These are phyloP conservation scores for Phortica variegata DNA, from an alignment of 1,140 invertebrate genomes.

Conservation along the genomic window DNA sequence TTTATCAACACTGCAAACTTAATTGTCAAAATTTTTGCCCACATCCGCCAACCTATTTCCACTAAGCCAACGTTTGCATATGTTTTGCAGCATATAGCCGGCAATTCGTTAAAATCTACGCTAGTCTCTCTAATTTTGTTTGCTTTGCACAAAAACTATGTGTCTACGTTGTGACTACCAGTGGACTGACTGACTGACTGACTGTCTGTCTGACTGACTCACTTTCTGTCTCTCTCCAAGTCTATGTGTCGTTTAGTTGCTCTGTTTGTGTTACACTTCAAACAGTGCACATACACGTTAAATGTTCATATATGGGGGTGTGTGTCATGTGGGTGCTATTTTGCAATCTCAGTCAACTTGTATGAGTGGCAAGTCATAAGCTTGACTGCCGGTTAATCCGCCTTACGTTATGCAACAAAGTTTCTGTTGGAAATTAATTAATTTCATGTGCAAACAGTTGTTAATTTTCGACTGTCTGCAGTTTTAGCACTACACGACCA, in stretches of 20 bases:
- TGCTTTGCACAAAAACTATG: constrained; percentile 41
- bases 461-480: constrained; percentile 17
- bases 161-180: constrained; percentile 20
- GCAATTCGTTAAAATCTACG: constrained; percentile 47
- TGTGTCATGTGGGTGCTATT: not conserved
- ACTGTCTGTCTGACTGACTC: not conserved
- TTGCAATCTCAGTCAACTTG: not conserved
- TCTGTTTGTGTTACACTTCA: constrained; percentile 42
- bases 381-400: constrained; percentile 28
- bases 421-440: constrained; percentile 41
- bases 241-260: constrained; percentile 6
- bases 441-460: constrained; percentile 45
- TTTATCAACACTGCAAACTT: constrained; percentile 8
- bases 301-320: not conserved
- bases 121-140: constrained; percentile 47
- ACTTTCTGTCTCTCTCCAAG: not conserved
- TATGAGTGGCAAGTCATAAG: too few species aligned
- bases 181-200: constrained; percentile 3
- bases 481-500: too few species aligned
- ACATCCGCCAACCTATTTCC: too few species aligned
- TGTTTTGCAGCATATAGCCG: too few species aligned
- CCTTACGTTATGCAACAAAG: constrained; percentile 40
- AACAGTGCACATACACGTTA: constrained; percentile 33
- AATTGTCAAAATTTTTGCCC: constrained; percentile 6
- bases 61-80: too few species aligned